Evolutionary conservation across 2,888 invertebrate genomes (phyloP), one percentile per base, ranked within the genome.

Genomic region (Leptopilina syphax): DNA sequence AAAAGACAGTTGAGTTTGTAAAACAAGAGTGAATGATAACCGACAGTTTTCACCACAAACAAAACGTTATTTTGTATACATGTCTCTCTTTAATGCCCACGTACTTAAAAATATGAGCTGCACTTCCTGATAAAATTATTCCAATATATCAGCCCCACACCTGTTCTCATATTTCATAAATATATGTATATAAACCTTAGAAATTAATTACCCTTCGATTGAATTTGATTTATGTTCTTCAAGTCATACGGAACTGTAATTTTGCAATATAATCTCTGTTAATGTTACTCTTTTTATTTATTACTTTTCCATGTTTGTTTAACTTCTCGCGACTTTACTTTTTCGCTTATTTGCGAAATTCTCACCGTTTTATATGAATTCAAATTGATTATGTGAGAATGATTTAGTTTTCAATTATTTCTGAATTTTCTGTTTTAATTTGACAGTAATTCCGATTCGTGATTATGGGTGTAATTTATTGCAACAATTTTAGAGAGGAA

Each of bases 21-120:
- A 27, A 73, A 57, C 70, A 34, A n/a, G 50, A n/a, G 24, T 54
- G 54, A 54, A 57, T 13, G 27, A 73, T 57, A 73, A 8, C 70
- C 54, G n/a, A 73, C 8, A 4, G 8, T 54, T 70, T 57, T 6
- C 70, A 57, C 13, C 27, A 13, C 54, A 12, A 68, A 27, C 13
- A 54, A 70, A 70, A 50, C 12, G 50, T 50, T 70, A 12, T 70
- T 70, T 50, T 70, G 68, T 70, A 24, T 27, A 70, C 50, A 70
- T 12, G 68, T 70, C 24, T 50, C 12, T 63, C 24, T 24, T 70
- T 27, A 3, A 50, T 70, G 63, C 18, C n/a, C 47, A 47, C 27
- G 47, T 27, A 50, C 50, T 50, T 70, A 70, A 70, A 70, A 70
- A 70, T 70, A 70, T 13, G 50, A 70, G 50, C 50, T 47, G 8